Evolutionary conservation across 1,140 invertebrate species (phyloP).

Genomic region (Sminthurides bifidus): DNA sequence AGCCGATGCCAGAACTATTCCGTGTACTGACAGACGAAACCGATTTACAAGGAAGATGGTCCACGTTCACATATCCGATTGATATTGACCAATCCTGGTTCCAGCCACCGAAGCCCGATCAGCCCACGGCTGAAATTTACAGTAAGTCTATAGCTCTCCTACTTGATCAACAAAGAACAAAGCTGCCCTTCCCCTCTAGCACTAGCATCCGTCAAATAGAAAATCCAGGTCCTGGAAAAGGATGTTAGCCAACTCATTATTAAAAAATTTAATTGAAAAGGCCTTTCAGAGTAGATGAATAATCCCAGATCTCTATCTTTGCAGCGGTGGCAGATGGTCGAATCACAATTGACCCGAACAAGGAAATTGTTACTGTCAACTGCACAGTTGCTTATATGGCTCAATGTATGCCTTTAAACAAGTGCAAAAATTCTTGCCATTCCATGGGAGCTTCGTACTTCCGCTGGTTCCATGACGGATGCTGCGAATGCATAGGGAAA

Average conservation of each 20-base stretch:
- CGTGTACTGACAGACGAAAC: constrained; percentile 64
- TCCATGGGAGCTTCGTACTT: constrained; percentile 48
- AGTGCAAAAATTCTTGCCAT: constrained; percentile 66
- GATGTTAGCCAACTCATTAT: no score
- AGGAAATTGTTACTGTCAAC: constrained; percentile 59
- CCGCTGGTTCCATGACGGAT: constrained; percentile 73
- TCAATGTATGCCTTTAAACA: constrained; percentile 76
- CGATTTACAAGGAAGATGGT: constrained; percentile 59
- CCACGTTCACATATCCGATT: constrained; percentile 62
- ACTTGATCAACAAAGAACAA: not conserved
- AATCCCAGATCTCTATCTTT: no score
- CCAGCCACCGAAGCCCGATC: constrained; percentile 42
- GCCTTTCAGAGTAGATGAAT: no score
- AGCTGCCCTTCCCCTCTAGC: no score
- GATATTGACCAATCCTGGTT: constrained; percentile 49
- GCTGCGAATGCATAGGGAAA: constrained; percentile 83
- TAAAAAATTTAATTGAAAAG: no score
- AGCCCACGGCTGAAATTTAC: constrained; percentile 16
- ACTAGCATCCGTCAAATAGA: no score
- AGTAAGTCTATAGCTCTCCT: constrained; percentile 13
- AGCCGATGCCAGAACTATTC: constrained; percentile 71
- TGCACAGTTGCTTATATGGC: constrained; percentile 87
- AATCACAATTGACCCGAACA: constrained; percentile 35
- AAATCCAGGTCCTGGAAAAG: no score
- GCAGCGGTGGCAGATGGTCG: constrained; percentile 26